Base-by-base conservation (phyloP, 2,113 vertebrate species). In the Brachyistius frenatus region DNA sequence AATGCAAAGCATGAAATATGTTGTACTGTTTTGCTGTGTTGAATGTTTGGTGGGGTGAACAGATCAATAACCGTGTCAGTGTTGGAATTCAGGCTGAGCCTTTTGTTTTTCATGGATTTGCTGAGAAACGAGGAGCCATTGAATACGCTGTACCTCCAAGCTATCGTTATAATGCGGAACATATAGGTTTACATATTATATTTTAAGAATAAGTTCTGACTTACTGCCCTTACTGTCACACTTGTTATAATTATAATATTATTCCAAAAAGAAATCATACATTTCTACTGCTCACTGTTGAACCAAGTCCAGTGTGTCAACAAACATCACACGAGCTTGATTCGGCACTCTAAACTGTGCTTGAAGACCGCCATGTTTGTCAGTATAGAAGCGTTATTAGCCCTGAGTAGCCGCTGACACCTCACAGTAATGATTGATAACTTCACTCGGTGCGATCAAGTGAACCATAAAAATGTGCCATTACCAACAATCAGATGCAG, bases 361-460 rank as follows among this genome's bases (percentile, higher is more conserved):
- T 88, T 87, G 67, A 87, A 88, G 86, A 71, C 86, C 71, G 63
- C 80, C 80, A 81, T 91, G 93, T 73, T 72, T 2, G 5, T 36
- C 49, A 60, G 90, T 93, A 81, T 66, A 83, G 85, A 84, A 39
- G 39, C 86, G 87, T 88, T 92, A 82, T 53, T 80, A 86, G 84
- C 76, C 78, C 8, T 1, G 81, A 88, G 52, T 70, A 88, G 89
- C 31, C 2, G 39, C 41, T 94, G 89, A 90, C 93, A 94, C 83
- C 84, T 37, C 7, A 77, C 81, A 63, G 60, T 39, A 2, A 6
- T 95, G 95, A 96, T 95, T 90, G 93, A 97, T 94, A 93, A 86
- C 71, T 44, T 81, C 53, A 53, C 69, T 78, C 71, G 39, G 54
- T 2, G 54, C 56, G 74, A 88, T 88, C 84, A 91, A 91, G 80